These are phyloP conservation scores for Alexandromys fortis DNA, from an alignment of 2,113 vertebrate species.

Conservation along the genomic window DNA sequence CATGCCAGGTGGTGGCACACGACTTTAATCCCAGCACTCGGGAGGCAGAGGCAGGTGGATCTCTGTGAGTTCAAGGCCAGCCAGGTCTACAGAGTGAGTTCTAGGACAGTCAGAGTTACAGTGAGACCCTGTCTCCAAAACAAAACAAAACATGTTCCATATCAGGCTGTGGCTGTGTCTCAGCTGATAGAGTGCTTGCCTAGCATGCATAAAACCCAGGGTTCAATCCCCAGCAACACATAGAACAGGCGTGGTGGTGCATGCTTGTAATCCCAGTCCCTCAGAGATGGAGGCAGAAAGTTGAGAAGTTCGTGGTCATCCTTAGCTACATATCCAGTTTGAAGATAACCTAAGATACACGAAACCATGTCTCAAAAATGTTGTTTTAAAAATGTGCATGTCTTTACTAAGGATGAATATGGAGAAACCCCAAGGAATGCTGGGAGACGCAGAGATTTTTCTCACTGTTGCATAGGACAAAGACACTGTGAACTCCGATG, in stretches of 20 bases:
- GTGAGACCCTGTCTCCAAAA: background rate
- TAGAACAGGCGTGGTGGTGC: background rate
- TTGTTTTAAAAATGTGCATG: background rate
- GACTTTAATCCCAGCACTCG: background rate
- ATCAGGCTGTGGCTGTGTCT: no score
- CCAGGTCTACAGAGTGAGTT: background rate
- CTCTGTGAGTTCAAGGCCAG: background rate
- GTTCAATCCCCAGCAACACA: background rate
- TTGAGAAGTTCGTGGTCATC: background rate
- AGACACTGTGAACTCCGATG: no score
- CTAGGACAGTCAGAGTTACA: background rate
- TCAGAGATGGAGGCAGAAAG: background rate
- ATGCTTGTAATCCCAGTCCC: background rate
- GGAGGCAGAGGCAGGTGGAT: background rate
- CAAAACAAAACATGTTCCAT: background rate
- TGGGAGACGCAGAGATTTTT: background rate
- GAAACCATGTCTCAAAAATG: background rate
- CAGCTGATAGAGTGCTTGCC: background rate
- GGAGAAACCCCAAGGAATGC: background rate
- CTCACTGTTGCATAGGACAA: background rate
- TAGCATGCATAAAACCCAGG: background rate
- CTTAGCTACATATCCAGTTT: background rate
- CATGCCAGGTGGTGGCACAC: background rate
- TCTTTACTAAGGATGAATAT: background rate
- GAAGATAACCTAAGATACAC: background rate